phyloP scores from a whole-genome alignment of 2,797 vertebrate genomes.

The Pelodytes ibericus region DNA sequence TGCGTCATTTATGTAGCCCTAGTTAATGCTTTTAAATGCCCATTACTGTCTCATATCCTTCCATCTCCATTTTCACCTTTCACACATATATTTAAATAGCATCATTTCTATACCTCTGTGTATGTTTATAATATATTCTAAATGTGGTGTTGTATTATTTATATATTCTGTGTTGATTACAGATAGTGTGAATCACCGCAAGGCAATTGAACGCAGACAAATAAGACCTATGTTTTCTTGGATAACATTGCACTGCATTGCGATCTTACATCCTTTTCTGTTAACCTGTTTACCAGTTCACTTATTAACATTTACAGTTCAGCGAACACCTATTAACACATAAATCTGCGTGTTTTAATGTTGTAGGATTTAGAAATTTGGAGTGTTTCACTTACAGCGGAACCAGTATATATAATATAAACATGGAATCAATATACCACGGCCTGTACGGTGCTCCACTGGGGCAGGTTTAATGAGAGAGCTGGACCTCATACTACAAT shows the following conservation, averaged over 20 bases:
- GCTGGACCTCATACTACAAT: conserved; percentile 58
- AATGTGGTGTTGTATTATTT: no score
- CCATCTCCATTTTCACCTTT: no score
- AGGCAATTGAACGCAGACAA: not conserved
- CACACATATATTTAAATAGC: no score
- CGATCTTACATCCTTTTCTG: conserved; percentile 4
- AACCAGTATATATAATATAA: conserved; percentile 43
- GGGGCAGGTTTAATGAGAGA: conserved; percentile 47
- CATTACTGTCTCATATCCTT: no score
- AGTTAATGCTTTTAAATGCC: no score
- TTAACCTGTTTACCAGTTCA: conserved; percentile 37
- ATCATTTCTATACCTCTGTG: no score
- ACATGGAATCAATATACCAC: conserved; percentile 36
- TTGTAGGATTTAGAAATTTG: conserved; percentile 42
- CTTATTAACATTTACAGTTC: conserved; percentile 50
- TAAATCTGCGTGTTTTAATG: conserved; percentile 30
- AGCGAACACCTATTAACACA: conserved; percentile 49
- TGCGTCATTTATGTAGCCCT: no score
- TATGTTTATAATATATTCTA: no score
- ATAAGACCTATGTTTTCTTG: not conserved
- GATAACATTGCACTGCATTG: not conserved
- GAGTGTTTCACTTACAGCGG: conserved; percentile 35
- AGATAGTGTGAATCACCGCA: no score
- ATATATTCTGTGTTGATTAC: no score
- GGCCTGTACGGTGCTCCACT: conserved; percentile 41